phyloP scores from a whole-genome alignment of 2,797 vertebrate species.

The Sebastes dallii region DNA sequence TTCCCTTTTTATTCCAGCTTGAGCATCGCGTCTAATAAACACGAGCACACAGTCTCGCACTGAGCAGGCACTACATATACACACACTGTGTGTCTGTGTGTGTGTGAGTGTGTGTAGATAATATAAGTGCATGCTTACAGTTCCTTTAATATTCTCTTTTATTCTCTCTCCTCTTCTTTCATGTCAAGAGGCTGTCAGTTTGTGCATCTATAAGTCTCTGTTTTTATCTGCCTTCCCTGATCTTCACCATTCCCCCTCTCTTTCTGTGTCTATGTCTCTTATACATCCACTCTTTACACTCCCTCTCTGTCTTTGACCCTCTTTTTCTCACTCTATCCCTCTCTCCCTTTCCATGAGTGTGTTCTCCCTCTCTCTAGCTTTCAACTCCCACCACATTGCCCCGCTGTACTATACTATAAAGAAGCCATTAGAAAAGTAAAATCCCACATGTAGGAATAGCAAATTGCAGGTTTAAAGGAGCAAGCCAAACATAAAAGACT shows the following conservation, averaged over 20 bases:
- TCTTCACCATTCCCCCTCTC: slow-evolving; percentile 39
- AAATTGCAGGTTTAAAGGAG: background rate
- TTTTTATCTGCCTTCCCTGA: slow-evolving; percentile 59
- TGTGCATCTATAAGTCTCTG: slow-evolving; percentile 69
- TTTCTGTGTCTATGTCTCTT: slow-evolving; percentile 24
- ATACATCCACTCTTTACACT: slow-evolving; percentile 19
- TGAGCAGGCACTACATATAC: slow-evolving; percentile 13
- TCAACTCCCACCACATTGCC: slow-evolving; percentile 25
- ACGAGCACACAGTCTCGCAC: slow-evolving; percentile 29
- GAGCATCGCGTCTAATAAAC: slow-evolving; percentile 64
- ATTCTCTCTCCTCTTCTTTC: slow-evolving; percentile 73
- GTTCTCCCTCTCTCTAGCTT: background rate
- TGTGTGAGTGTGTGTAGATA: slow-evolving; percentile 38
- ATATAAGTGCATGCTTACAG: slow-evolving; percentile 76
- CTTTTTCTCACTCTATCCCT: background rate
- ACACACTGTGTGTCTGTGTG: slow-evolving; percentile 18
- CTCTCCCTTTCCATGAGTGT: background rate
- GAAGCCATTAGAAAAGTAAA: slow-evolving; percentile 14
- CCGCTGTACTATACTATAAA: background rate
- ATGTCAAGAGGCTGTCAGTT: slow-evolving; percentile 75
- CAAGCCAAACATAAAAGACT: background rate
- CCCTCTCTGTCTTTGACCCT: slow-evolving; percentile 24
- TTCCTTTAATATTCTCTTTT: slow-evolving; percentile 78
- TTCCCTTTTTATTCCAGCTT: slow-evolving; percentile 37
- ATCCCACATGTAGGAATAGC: slow-evolving; percentile 24